Conservation (phyloP, 1,140 invertebrate species). For the Notospermus geniculatus region DNA sequence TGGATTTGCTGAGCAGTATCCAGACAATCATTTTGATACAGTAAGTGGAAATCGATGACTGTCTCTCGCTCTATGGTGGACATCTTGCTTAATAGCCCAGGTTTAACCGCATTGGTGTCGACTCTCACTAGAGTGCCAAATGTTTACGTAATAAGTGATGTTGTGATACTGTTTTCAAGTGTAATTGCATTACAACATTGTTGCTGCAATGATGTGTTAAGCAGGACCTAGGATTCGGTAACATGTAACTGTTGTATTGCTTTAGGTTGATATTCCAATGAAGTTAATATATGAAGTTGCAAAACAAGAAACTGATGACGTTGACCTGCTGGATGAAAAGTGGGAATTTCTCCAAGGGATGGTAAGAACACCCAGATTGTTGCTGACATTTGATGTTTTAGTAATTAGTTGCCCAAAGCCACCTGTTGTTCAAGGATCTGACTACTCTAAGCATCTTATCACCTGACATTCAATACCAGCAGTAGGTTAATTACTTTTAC, state of each 20-base stretch:
- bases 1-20: conserved; percentile 52
- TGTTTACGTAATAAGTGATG: too few species aligned
- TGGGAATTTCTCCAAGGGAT: conserved; percentile 23
- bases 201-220: too few species aligned
- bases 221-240: too few species aligned
- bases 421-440: too few species aligned
- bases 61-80: too few species aligned
- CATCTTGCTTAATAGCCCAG: too few species aligned
- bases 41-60: too few species aligned
- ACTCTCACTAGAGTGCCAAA: too few species aligned
- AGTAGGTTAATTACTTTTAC: too few species aligned
- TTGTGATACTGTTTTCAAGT: neutral
- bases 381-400: neutral
- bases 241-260: neutral
- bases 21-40: conserved; percentile 49
- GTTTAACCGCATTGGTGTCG: too few species aligned
- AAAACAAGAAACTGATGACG: conserved; percentile 13
- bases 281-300: conserved; percentile 23
- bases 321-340: conserved; percentile 22
- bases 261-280: conserved; percentile 33
- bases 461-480: too few species aligned
- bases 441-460: too few species aligned
- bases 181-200: neutral
- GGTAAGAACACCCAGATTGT: conserved; percentile 12
- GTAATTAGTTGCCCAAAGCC: neutral